Base-by-base conservation (phyloP, 2,888 invertebrate genomes). In the Dryobotodes eremita region DNA sequence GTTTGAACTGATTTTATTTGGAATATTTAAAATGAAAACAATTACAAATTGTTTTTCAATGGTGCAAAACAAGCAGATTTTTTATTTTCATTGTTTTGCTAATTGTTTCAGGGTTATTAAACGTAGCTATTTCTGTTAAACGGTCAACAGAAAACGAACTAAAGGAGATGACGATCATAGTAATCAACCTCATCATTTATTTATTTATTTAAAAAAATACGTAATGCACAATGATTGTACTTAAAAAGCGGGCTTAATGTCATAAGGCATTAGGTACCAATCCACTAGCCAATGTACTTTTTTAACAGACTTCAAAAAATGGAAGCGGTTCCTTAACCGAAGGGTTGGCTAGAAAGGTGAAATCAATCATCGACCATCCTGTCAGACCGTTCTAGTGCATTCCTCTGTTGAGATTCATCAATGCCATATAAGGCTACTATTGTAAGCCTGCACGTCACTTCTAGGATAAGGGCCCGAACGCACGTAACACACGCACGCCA, bases 361-460 rank as follows among this genome's bases (percentile, higher is more conserved):
- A 31, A 68, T 11, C 48, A 71, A 31, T 48, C 48, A 70, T 50
- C 20, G n/a, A 36, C 20, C 70, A 70, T n/a, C n/a, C n/a, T 20
- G 8, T 69, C 50, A 31, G 23, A 15, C 15, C 26, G 48, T 48
- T 50, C 31, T 50, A 69, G 13, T 69, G 68, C 15, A 23, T 50
- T 31, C 68, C 23, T 50, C 50, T 31, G 50, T 31, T 50, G 23
- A 31, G 23, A 68, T 69, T 72, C 46, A 69, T 69, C 70, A 17
- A n/a, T 31, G 17, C 17, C 46, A 68, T 31, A 23, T 68, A 23
- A 4, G 11, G 7, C 7, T 31, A 17, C 23, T 65, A 59, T 48
- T 72, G 31, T 46, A 31, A 68, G 17, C 70, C 8, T n/a, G 46
- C 17, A 17, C 13, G 17, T 31, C 46, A 50, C n/a, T n/a, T 71